Conservation (phyloP, 1,140 invertebrate genomes). For the Euura lappo region DNA sequence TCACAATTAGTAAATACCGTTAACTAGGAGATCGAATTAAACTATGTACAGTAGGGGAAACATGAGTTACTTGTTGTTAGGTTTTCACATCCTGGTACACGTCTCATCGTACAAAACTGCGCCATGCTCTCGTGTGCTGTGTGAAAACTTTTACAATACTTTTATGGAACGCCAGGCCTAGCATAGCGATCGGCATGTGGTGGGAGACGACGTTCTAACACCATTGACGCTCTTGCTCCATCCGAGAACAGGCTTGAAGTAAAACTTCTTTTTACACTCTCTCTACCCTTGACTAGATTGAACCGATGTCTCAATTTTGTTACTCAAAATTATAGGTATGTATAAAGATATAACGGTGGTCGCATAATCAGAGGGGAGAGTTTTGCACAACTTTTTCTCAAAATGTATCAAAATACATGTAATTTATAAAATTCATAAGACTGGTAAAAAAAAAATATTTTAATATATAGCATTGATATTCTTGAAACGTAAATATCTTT, state of each 20-base stretch:
- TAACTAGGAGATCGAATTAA: constrained; percentile 7
- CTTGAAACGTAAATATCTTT: too few relatives aligned
- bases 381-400: neutral
- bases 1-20: constrained; percentile 27
- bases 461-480: neutral
- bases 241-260: neutral
- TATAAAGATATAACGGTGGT: neutral
- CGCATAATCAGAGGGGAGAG: neutral
- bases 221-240: neutral
- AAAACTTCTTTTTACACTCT: neutral
- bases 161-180: neutral
- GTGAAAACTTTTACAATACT: neutral
- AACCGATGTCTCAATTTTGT: neutral
- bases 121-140: neutral
- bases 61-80: neutral
- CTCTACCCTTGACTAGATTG: neutral
- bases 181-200: too few relatives aligned
- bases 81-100: neutral
- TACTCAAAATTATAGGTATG: neutral
- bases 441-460: neutral
- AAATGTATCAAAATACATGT: neutral
- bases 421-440: constrained; percentile 3
- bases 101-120: neutral
- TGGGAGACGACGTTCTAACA: too few relatives aligned
- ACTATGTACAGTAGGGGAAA: neutral